A percentile compares a stretch with the other conserved stretches of the same genome.
phyloP scores from a whole-genome alignment of 1,140 invertebrate genomes.

The Adelges cooleyi region DNA sequence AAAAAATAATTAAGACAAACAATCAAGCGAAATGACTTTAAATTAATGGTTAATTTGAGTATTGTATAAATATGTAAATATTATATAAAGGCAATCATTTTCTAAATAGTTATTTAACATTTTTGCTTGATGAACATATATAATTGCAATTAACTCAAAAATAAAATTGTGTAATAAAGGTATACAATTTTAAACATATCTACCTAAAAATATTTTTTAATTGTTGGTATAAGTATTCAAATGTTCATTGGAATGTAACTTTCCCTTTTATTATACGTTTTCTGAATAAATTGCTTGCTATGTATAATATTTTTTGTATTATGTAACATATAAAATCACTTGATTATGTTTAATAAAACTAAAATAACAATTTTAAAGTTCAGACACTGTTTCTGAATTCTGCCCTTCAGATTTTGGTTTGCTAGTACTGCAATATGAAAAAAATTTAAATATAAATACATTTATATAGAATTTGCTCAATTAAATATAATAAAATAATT shows the following conservation, averaged over 20 bases:
- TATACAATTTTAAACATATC: not conserved
- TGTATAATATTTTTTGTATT: no score
- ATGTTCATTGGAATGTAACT: slow-evolving; percentile 18
- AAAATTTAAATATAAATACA: no score
- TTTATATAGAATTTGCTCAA: no score
- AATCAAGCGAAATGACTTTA: not conserved
- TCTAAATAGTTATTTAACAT: no score
- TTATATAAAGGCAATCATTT: no score
- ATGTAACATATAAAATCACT: no score
- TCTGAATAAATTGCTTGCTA: not conserved
- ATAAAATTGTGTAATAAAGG: no score
- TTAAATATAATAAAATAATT: not conserved
- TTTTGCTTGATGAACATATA: no score
- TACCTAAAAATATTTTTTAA: not conserved
- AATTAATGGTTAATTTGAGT: slow-evolving; percentile 22
- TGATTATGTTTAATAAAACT: no score
- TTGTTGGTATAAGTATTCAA: slow-evolving; percentile 11
- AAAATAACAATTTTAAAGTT: slow-evolving; percentile 11
- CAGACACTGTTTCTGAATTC: slow-evolving; percentile 17
- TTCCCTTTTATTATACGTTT: slow-evolving; percentile 5
- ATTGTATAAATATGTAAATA: slow-evolving; percentile 19
- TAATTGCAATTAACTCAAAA: no score
- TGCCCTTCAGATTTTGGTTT: slow-evolving; percentile 18
- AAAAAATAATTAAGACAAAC: no score
- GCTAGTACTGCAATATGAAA: slow-evolving; percentile 2